A percentile compares a stretch with the other conserved stretches of the same genome.
Conservation (phyloP, 2,888 invertebrate species). For the Eurytoma adleriae region DNA sequence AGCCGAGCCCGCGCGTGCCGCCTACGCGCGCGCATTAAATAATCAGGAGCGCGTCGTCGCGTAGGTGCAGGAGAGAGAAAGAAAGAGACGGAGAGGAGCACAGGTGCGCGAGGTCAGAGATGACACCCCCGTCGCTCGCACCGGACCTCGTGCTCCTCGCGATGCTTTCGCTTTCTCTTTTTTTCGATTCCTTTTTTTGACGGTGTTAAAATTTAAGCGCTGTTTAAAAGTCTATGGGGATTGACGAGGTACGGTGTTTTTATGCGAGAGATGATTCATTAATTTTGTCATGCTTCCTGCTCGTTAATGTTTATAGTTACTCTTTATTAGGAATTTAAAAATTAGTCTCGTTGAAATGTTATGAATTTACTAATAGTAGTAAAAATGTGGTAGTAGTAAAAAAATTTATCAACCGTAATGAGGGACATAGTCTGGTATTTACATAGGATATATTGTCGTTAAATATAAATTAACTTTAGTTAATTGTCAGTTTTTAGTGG, state of each 20-base stretch:
- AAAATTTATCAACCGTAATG: no score
- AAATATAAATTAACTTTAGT: no score
- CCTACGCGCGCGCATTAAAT: background rate
- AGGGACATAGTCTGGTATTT: no score
- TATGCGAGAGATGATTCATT: background rate
- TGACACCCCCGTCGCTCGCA: slow-evolving; percentile 12
- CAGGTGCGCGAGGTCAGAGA: slow-evolving; percentile 39
- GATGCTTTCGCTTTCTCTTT: no score
- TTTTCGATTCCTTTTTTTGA: no score
- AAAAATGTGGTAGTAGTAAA: no score
- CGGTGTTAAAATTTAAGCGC: background rate
- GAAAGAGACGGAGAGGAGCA: background rate
- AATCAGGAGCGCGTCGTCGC: background rate
- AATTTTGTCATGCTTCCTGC: background rate
- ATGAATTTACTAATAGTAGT: background rate
- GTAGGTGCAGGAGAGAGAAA: background rate
- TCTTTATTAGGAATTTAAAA: background rate
- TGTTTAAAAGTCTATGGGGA: background rate
- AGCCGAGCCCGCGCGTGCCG: background rate
- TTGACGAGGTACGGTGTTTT: no score
- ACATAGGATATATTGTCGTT: no score
- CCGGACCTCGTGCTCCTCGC: no score
- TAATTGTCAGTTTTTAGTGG: no score
- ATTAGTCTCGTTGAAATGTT: background rate
- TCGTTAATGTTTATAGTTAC: background rate